phyloP scores from a whole-genome alignment of 1,140 invertebrate genomes.

The Drosophila pseudoobscura region DNA sequence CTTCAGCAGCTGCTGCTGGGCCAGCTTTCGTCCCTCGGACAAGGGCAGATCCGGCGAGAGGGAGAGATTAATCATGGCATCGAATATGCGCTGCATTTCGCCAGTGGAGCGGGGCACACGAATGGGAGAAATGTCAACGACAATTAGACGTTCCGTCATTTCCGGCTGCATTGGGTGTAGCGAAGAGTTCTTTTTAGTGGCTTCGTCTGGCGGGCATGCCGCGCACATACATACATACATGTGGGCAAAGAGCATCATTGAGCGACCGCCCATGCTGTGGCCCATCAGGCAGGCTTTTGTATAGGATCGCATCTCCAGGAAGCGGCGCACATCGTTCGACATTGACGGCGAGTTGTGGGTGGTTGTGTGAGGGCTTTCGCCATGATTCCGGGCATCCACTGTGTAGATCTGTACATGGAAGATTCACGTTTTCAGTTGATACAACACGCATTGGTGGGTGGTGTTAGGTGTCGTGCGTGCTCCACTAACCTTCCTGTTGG shows the following conservation, averaged over 20 bases:
- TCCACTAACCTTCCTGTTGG: conserved; percentile 85
- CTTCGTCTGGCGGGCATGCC: not conserved
- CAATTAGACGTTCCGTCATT: conserved; percentile 90
- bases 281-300: conserved; percentile 89
- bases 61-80: conserved; percentile 86
- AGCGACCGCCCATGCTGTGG: conserved; percentile 95
- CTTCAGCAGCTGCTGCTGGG: conserved; percentile 84
- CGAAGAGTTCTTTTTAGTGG: not conserved
- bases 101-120: conserved; percentile 86
- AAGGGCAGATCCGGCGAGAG: conserved; percentile 86
- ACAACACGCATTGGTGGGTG: not conserved
- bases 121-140: conserved; percentile 93
- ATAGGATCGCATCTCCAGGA: conserved; percentile 84
- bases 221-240: conserved; percentile 84
- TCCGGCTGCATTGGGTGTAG: conserved; percentile 85
- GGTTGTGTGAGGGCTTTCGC: conserved; percentile 91
- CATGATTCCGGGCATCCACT: conserved; percentile 95
- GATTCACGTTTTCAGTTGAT: no score
- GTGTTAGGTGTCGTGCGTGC: not conserved
- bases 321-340: conserved; percentile 88
- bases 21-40: conserved; percentile 87
- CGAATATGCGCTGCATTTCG: conserved; percentile 87
- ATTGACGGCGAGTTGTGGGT: conserved; percentile 89
- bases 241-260: conserved; percentile 91
- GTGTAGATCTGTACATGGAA: conserved; percentile 86